Evolutionary conservation across 2,888 invertebrate species (phyloP), one percentile per base, ranked within the genome.

Genomic region (Chloroclystis v-ata): DNA sequence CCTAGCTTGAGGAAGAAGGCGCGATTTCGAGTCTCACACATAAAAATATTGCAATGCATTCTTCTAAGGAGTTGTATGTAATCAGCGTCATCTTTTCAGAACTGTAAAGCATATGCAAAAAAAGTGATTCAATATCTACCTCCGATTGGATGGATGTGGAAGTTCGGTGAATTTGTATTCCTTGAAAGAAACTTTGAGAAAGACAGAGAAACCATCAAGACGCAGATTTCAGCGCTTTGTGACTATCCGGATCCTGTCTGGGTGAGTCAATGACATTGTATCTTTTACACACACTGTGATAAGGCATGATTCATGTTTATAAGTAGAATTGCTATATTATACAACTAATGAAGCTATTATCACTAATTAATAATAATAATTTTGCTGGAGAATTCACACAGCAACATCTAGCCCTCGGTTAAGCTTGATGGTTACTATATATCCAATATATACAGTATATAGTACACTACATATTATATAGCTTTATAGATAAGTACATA

Each of bases 131-230:
- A 94, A 62, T 97, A 95, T 75, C 90, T 98, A 56, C 98, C 98
- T 16, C 93, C 96, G 7, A 91, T 98, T 61, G 98, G 98, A 26
- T 98, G 98, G 98, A 94, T 95, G 65, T 98, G 97, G 97, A 95
- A 96, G 84, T 96, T 97, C 77, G 95, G 95, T 0, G 98, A 98
- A 76, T 95, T 95, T 82, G 95, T 98, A 52, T 98, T 98, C 83
- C 89, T 98, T 47, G 96, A 97, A 75, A 90, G 98, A 61, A 94
- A 94, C 57, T 97, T 94, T 89, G 95, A 96, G 43, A 95, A 96
- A 78, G 98, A 98, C 79, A 94, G 92, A 74, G 91, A 93, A 67
- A 93, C 92, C 51, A 95, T 98, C 62, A 91, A 92, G 55, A 84
- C 84, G 30, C 96, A 97, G 81, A 91, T 98, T 51, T 90, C 90